Evolutionary conservation across 2,888 invertebrate genomes (phyloP).

Genomic region (Philaethria dido): DNA sequence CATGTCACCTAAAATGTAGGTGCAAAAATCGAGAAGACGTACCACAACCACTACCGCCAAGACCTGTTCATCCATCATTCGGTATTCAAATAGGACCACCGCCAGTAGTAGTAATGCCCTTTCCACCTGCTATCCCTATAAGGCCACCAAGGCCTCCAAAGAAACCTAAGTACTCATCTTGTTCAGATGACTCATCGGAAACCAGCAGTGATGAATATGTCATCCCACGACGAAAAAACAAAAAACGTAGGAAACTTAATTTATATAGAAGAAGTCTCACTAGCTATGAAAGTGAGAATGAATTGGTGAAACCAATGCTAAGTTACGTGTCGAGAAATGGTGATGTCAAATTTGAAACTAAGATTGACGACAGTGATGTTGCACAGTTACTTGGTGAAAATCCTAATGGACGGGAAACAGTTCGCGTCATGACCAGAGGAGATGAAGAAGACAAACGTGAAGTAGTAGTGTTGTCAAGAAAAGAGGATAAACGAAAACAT

Average conservation of each 20-base stretch:
- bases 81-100: conserved; percentile 38
- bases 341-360: conserved; percentile 57
- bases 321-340: conserved; percentile 51
- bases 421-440: conserved; percentile 47
- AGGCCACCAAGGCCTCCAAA: conserved; percentile 26
- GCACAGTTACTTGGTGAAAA: conserved; percentile 40
- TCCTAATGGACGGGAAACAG: conserved; percentile 36
- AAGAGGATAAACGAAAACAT: conserved; percentile 33
- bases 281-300: conserved; percentile 42
- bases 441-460: conserved; percentile 45
- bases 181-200: conserved; percentile 42
- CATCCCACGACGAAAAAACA: conserved; percentile 31
- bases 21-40: conserved; percentile 34
- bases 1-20: conserved; percentile 65
- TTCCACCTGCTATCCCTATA: conserved; percentile 41
- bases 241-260: conserved; percentile 36
- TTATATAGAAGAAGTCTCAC: conserved; percentile 37
- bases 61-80: conserved; percentile 26
- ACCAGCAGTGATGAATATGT: conserved; percentile 41
- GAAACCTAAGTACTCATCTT: conserved; percentile 36
- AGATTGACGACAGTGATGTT: conserved; percentile 58
- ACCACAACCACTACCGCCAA: conserved; percentile 33
- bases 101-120: conserved; percentile 46
- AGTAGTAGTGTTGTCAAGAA: conserved; percentile 48
- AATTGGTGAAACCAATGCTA: conserved; percentile 49